Percentiles rank a stretch among this genome's conserved stretches.
Evolutionary conservation across 2,888 invertebrate genomes (phyloP).

Genomic region (Phortica okadai): DNA sequence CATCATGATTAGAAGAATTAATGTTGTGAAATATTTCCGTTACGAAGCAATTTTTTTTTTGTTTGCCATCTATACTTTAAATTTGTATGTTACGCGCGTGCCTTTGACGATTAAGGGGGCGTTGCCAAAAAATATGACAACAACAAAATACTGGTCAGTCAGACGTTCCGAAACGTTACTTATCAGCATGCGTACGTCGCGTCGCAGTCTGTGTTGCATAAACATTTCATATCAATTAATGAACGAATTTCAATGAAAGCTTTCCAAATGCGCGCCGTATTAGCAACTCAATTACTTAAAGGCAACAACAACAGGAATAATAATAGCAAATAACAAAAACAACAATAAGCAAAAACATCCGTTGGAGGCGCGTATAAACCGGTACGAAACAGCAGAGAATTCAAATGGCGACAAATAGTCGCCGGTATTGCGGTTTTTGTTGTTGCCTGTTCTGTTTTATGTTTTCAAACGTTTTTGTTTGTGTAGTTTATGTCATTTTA

Average conservation of each 20-base stretch:
- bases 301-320: not conserved
- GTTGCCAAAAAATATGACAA: too few species aligned
- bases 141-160: too few species aligned
- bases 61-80: not conserved
- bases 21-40: constrained; percentile 31
- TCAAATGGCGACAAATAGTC: not conserved
- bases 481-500: too few species aligned
- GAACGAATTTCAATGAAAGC: too few species aligned
- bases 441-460: not conserved
- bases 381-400: not conserved
- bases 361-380: not conserved
- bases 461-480: not conserved
- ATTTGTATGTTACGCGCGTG: too few species aligned
- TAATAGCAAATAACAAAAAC: constrained; percentile 8
- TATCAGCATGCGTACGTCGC: too few species aligned
- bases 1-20: not conserved
- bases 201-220: too few species aligned
- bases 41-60: constrained; percentile 35
- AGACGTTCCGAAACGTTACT: too few species aligned
- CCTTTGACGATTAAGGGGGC: too few species aligned
- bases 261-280: too few species aligned
- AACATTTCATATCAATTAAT: too few species aligned
- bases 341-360: not conserved
- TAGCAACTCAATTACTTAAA: not conserved
- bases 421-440: constrained; percentile 1